These are phyloP conservation scores for Uloborus plumipes DNA, from an alignment of 2,888 invertebrate genomes.

Conservation along the genomic window DNA sequence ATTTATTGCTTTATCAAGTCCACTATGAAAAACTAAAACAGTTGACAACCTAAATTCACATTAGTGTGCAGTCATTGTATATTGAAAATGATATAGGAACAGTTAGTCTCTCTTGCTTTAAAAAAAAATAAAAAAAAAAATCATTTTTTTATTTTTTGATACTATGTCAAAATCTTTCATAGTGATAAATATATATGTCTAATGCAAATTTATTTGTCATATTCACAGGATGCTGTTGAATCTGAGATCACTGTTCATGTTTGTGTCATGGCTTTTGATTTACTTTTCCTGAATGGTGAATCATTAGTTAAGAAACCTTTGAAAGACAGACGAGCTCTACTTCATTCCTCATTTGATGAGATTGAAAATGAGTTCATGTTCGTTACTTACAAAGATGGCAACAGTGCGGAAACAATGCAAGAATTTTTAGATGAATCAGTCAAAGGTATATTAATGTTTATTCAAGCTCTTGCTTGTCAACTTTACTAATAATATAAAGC, in stretches of 20 bases:
- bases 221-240: conserved; percentile 79
- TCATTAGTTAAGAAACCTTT: conserved; percentile 86
- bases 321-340: conserved; percentile 79
- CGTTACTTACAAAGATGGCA: conserved; percentile 86
- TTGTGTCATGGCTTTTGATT: conserved; percentile 96
- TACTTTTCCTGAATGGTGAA: conserved; percentile 90
- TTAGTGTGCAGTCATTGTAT: no score
- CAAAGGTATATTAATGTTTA: conserved; percentile 76
- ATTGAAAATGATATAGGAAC: no score
- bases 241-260: conserved; percentile 87
- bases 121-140: no score
- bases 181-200: no score
- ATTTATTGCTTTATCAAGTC: no score
- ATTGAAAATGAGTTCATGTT: conserved; percentile 86
- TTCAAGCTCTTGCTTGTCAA: no score
- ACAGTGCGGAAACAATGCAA: conserved; percentile 90
- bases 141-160: no score
- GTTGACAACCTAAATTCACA: no score
- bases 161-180: no score
- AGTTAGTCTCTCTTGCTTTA: no score
- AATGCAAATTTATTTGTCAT: neutral
- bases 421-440: conserved; percentile 94
- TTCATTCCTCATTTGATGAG: conserved; percentile 80
- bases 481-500: no score
- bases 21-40: no score